phyloP scores from a whole-genome alignment of 1,140 invertebrate genomes.

The Musca vetustissima region DNA sequence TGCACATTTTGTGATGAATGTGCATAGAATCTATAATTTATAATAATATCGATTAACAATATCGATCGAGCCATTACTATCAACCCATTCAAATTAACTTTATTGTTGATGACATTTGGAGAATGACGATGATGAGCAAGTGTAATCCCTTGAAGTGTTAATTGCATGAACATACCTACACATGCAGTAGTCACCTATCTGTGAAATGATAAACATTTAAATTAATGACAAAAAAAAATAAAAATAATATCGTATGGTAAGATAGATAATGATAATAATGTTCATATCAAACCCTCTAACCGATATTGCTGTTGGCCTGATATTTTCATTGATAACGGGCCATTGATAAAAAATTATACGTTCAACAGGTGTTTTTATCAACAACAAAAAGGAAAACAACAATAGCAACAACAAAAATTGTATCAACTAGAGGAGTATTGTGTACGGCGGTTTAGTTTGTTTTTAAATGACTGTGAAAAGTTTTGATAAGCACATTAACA shows the following conservation, averaged over 20 bases:
- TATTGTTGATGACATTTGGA: too few relatives aligned
- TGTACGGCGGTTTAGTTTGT: too few relatives aligned
- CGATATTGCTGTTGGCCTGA: neutral
- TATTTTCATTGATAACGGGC: slow-evolving; percentile 10
- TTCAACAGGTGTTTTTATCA: neutral
- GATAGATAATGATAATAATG: neutral
- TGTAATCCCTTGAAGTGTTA: neutral
- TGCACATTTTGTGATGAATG: neutral
- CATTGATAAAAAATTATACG: slow-evolving; percentile 13
- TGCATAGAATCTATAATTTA: too few relatives aligned
- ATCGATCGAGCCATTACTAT: too few relatives aligned
- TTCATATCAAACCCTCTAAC: neutral
- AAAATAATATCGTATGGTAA: neutral
- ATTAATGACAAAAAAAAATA: neutral
- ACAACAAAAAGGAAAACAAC: neutral
- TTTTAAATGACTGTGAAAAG: too few relatives aligned
- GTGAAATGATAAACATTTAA: slow-evolving; percentile 1
- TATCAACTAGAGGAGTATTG: neutral
- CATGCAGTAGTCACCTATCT: neutral
- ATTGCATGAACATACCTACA: neutral
- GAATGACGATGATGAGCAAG: too few relatives aligned
- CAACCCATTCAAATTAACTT: too few relatives aligned
- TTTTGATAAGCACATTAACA: too few relatives aligned
- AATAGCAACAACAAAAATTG: neutral
- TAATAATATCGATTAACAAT: too few relatives aligned